Conservation (phyloP, 2,113 vertebrate species). For the Lycaon pictus region DNA sequence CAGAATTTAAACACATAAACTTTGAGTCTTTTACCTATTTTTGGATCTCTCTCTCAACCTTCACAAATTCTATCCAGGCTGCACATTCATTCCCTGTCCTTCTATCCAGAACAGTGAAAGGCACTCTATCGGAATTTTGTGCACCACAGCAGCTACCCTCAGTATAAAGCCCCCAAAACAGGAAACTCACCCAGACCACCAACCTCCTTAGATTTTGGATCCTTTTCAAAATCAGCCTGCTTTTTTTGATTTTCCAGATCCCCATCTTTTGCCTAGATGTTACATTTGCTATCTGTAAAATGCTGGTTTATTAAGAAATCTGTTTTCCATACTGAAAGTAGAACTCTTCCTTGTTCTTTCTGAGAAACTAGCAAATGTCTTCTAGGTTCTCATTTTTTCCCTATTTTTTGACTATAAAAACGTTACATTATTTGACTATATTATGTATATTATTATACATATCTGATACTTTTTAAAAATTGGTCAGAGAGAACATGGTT, state of each 20-base stretch:
- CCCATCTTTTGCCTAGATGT: neutral
- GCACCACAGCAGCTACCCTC: neutral
- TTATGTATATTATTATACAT: neutral
- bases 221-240: neutral
- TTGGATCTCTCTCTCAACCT: neutral
- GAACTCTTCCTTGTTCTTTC: neutral
- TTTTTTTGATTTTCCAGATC: neutral
- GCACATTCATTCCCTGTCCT: neutral
- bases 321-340: neutral
- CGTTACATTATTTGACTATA: neutral
- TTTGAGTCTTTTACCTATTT: neutral
- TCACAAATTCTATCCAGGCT: neutral
- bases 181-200: neutral
- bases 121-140: neutral
- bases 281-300: neutral
- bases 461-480: neutral
- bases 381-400: neutral
- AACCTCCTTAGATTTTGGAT: neutral
- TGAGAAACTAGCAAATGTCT: neutral
- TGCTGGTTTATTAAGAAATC: neutral
- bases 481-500: neutral
- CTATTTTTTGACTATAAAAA: neutral
- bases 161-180: neutral
- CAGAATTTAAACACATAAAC: neutral
- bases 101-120: neutral